Base-by-base conservation (phyloP, 2,797 vertebrate species). In the Balearica regulorum region DNA sequence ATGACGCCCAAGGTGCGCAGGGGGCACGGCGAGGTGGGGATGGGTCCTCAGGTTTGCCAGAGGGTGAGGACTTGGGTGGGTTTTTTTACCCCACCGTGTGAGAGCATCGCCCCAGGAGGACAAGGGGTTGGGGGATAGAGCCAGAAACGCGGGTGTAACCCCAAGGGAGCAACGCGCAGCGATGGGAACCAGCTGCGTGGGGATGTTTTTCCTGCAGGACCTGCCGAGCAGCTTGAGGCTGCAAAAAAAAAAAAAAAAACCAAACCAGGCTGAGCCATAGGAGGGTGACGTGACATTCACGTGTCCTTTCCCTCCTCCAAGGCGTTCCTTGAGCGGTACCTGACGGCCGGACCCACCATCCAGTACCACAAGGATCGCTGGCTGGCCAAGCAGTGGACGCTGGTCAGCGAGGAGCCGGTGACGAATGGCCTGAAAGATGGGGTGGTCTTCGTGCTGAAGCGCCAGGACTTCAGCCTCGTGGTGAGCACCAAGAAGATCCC, bases 281-380 rank as follows among this genome's bases (percentile, higher is more conserved):
- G 9, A 21, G 49, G 55, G 60, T 4, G 33, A 46, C 4, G 60
- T 4, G 33, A 46, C 4, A 0, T 22, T 24, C 4, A 24, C 33
- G 0, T n/a, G 9, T 68, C 54, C 58, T 31, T 39, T 13, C 48
- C 13, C n/a, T 33, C 31, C 22, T 21, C 15, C 96, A 98, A 99
- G 99, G 99, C 99, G 0, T 99, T 99, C 95, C 98, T 99, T 49
- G 99, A 99, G 98, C 98, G 99, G 43, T 99, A 99, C 97, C 98
- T 99, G 96, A 93, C 78, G 0, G 98, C 99, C 0, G 99, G 99
- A 0, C 99, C 99, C 64, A 99, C 99, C 87, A 98, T 99, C 97
- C 99, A 99, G 98, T 99, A 99, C 97, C 99, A 99, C 97, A 98
- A 98, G 73, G 99, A 99, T 70, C 99, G 98, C 92, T 99, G 99